phyloP scores from a whole-genome alignment of 2,888 invertebrate species.

The Pharmacophagus antenor region DNA sequence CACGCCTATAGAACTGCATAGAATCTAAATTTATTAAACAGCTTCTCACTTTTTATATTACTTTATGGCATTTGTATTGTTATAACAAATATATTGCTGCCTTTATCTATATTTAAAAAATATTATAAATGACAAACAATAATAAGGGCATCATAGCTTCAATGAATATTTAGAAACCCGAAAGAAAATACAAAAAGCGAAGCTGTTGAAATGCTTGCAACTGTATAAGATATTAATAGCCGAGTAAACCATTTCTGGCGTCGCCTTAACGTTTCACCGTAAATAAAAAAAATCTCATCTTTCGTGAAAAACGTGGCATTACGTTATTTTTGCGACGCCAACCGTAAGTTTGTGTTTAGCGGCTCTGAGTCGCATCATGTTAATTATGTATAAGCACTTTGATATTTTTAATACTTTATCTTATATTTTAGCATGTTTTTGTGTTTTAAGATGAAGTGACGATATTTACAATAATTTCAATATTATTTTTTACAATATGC shows the following conservation, averaged over 20 bases:
- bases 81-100: too few relatives aligned
- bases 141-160: too few relatives aligned
- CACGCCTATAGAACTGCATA: too few relatives aligned
- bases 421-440: too few relatives aligned
- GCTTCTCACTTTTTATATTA: too few relatives aligned
- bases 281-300: conserved; percentile 24
- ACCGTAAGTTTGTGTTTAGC: conserved; percentile 4
- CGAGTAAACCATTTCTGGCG: conserved; percentile 14
- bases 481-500: neutral
- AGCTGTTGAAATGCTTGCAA: conserved; percentile 7
- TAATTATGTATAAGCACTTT: too few relatives aligned
- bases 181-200: neutral
- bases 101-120: too few relatives aligned
- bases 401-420: too few relatives aligned
- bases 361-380: neutral
- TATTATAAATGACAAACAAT: too few relatives aligned
- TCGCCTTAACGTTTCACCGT: conserved; percentile 13
- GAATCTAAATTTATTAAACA: too few relatives aligned
- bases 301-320: conserved; percentile 6
- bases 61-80: too few relatives aligned
- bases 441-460: neutral
- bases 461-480: neutral
- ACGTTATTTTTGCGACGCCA: conserved; percentile 7
- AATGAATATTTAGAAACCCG: neutral
- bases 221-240: conserved; percentile 15